phyloP scores from a whole-genome alignment of 2,113 vertebrate genomes.

The Ptilorrhoa leucosticta region DNA sequence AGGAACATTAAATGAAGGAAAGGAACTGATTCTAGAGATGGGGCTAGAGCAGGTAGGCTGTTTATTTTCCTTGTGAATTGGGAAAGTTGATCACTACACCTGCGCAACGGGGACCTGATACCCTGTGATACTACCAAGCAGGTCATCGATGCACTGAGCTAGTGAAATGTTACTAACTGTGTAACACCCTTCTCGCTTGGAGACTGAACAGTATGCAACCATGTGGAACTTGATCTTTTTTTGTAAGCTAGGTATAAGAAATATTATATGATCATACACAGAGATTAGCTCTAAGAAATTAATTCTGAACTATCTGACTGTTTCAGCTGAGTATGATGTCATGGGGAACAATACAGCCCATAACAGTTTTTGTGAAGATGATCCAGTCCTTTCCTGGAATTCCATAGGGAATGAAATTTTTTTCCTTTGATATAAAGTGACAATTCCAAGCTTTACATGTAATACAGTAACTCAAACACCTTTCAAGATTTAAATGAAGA shows the following conservation, averaged over 20 bases:
- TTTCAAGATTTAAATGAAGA: not conserved
- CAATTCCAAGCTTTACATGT: not conserved
- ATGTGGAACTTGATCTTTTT: not conserved
- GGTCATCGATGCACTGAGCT: not conserved
- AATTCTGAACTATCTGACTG: slow-evolving; percentile 3
- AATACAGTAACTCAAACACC: not conserved
- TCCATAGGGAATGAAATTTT: not conserved
- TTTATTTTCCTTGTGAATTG: not conserved
- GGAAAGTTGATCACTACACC: not conserved
- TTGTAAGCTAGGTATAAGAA: not conserved
- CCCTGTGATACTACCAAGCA: not conserved
- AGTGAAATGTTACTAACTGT: not conserved
- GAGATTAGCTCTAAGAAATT: not conserved
- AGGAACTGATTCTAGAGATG: not conserved
- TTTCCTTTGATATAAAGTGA: not conserved
- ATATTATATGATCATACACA: not conserved
- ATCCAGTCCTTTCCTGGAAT: not conserved
- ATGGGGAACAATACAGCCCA: not conserved
- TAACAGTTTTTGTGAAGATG: not conserved
- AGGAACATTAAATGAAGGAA: not conserved
- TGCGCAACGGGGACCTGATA: not conserved
- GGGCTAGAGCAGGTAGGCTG: not conserved
- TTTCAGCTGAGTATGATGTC: not conserved
- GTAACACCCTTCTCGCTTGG: not conserved
- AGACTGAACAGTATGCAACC: not conserved